phyloP scores from a whole-genome alignment of 1,140 invertebrate genomes.

The Zaprionus africanus region DNA sequence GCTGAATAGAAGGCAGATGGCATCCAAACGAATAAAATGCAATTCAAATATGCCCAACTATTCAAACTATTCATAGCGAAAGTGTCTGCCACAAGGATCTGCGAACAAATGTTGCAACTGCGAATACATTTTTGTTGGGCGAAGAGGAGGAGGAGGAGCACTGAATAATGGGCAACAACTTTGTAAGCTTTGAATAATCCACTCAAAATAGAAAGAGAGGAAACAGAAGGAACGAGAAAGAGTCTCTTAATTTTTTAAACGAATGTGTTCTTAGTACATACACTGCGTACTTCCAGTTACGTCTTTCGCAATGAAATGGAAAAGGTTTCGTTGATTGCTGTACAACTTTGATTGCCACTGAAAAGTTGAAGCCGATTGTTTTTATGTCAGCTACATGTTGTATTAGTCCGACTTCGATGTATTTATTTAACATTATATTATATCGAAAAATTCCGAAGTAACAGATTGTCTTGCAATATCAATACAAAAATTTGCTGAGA shows the following conservation, averaged over 20 bases:
- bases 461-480: no score
- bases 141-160: neutral
- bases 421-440: no score
- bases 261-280: conserved; percentile 30
- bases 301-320: no score
- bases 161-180: conserved; percentile 33
- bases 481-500: no score
- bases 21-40: conserved; percentile 1
- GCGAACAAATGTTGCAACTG: conserved; percentile 8
- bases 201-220: conserved; percentile 55
- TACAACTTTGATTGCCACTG: no score
- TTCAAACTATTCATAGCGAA: conserved; percentile 11
- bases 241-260: conserved; percentile 70
- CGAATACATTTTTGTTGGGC: neutral
- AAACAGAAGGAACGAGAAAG: neutral
- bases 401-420: no score
- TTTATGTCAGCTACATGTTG: no score
- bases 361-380: no score
- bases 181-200: conserved; percentile 74
- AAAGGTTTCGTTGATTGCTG: no score
- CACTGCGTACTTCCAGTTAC: conserved; percentile 39
- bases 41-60: conserved; percentile 2
- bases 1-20: neutral
- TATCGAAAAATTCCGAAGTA: no score
- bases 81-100: neutral